phyloP scores from a whole-genome alignment of 2,888 invertebrate species.

The Boloria euphrosyne region DNA sequence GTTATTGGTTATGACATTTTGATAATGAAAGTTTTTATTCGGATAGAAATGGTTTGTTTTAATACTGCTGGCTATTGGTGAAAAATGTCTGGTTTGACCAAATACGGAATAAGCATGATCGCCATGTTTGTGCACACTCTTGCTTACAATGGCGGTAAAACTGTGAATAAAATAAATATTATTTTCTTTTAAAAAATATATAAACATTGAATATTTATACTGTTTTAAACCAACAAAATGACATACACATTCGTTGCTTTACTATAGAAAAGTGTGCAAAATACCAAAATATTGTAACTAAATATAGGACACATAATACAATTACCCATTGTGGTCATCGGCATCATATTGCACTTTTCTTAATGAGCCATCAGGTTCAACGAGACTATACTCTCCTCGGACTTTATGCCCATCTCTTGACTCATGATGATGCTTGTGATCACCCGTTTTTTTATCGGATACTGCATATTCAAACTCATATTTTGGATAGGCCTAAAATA shows the following conservation, averaged over 20 bases:
- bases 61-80: constrained; percentile 61
- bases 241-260: too few species aligned
- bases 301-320: constrained; percentile 33
- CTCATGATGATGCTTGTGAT: constrained; percentile 80
- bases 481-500: constrained; percentile 76
- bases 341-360: constrained; percentile 82
- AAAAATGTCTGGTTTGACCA: constrained; percentile 65
- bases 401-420: constrained; percentile 80
- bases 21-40: constrained; percentile 53
- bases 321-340: constrained; percentile 80
- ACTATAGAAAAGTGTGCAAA: too few species aligned
- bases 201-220: background rate
- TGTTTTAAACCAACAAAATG: too few species aligned
- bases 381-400: constrained; percentile 81
- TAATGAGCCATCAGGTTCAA: constrained; percentile 81
- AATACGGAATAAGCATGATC: constrained; percentile 64
- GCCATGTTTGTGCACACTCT: constrained; percentile 68
- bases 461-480: constrained; percentile 83
- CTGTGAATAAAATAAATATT: constrained; percentile 50
- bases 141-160: constrained; percentile 82
- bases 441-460: constrained; percentile 81
- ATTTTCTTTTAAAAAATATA: too few species aligned
- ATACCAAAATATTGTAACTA: too few species aligned
- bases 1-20: constrained; percentile 39
- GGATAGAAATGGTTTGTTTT: constrained; percentile 74